Evolutionary conservation across 2,113 vertebrate species (phyloP), one percentile per base, ranked within the genome.

Genomic region (Anhinga anhinga): DNA sequence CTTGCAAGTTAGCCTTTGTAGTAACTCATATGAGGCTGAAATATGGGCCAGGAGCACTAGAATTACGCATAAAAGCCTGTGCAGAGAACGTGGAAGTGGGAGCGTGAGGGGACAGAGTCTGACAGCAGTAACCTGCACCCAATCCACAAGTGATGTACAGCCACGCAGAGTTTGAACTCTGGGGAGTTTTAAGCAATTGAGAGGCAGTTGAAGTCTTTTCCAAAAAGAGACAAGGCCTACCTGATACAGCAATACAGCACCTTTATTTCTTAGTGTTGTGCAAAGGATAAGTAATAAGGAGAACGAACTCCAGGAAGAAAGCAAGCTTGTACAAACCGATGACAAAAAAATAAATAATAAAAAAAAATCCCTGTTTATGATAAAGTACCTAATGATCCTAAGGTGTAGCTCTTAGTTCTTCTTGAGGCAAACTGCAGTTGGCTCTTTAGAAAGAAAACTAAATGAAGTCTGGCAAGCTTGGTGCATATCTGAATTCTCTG

Each of bases 141-240:
- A 49, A n/a, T 18, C 21, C 25, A 2, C 29, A 5, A 15, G n/a
- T 14, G 61, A 22, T 1, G 3, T 17, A 38, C 0, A 2, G 19
- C 32, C 44, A n/a, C 19, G 3, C 21, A 19, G 23, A 45, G 53
- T 19, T 58, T 78, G 29, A 79, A 53, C 36, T 22, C 1, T 25
- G 16, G 49, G 61, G 18, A 44, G 38, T 38, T 79, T 80, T 32
- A 26, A 81, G 27, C 25, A 69, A 49, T 0, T 26, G 34, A 58
- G 49, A 71, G 16, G 56, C 9, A 50, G 6, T 6, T 1, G 0
- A 61, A 80, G 13, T 27, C 18, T 42, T 34, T 56, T 6, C 18
- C 29, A 8, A 38, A 65, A 58, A 44, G 36, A 88, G 15, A 13
- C 19, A 18, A 40, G 9, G 17, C 3, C 17, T n/a, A 63, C 25